Conservation (phyloP, 35 echinoderm and acorn worm genomes). For the Eucidaris tribuloides region DNA sequence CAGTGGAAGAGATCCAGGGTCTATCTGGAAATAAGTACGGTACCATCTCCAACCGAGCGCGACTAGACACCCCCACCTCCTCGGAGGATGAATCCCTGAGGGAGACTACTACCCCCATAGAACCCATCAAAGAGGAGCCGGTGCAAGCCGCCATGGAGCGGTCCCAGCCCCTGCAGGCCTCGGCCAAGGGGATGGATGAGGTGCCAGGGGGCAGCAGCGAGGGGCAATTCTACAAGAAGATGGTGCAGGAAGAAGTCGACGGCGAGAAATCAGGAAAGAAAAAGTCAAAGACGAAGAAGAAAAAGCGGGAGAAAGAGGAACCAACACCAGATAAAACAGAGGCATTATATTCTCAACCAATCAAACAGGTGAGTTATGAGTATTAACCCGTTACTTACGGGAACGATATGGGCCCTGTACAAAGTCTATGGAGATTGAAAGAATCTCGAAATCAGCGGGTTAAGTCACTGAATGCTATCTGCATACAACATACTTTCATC, state of each 20-base stretch:
- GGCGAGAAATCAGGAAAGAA: not conserved
- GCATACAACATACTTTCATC: no score
- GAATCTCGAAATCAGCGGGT: no score
- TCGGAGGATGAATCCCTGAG: not conserved
- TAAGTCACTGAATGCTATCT: no score
- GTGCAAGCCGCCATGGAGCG: not conserved
- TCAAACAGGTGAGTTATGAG: not conserved
- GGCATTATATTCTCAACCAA: conserved; percentile 1
- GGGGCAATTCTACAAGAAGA: not conserved
- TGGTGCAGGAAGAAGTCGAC: not conserved
- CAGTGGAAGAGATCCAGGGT: not conserved
- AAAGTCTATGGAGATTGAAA: no score
- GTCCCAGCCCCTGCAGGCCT: no score
- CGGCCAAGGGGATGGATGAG: not conserved
- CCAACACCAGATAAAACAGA: not conserved
- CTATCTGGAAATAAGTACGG: not conserved
- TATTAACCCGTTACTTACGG: not conserved
- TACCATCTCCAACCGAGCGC: conserved; percentile 45
- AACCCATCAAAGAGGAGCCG: not conserved
- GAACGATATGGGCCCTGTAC: no score
- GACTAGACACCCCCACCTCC: conserved; percentile 21
- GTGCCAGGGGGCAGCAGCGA: not conserved
- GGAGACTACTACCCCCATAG: not conserved
- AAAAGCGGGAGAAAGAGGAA: conserved; percentile 12
- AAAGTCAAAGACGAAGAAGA: not conserved